A percentile compares a stretch with the other conserved stretches of the same genome.
Conservation (phyloP, 2,113 vertebrate species). For the Ptilorrhoa leucosticta region DNA sequence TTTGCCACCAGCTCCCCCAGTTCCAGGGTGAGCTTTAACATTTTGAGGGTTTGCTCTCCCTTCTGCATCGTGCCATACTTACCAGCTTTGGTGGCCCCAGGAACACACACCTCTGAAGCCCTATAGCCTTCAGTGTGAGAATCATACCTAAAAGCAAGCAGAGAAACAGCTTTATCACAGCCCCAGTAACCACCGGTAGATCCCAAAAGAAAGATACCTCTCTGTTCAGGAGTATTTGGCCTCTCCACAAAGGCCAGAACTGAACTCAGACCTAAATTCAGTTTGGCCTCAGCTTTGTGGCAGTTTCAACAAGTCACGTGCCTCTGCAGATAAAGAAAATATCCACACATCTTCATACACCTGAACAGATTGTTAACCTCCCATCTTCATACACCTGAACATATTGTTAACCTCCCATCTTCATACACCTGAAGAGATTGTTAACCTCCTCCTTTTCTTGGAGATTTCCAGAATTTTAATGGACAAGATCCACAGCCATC, state of each 20-base stretch:
- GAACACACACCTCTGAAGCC: conserved; percentile 85
- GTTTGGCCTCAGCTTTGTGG: neutral
- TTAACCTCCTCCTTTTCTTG: neutral
- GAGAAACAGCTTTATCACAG: neutral
- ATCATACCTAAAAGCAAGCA: conserved; percentile 83
- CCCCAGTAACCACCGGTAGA: accelerated
- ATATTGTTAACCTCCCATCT: too few relatives aligned
- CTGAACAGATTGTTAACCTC: accelerated
- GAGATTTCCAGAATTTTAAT: neutral
- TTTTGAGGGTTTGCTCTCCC: neutral
- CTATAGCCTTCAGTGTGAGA: conserved; percentile 84
- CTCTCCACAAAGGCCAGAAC: neutral
- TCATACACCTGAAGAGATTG: too few relatives aligned
- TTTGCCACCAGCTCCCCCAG: too few relatives aligned
- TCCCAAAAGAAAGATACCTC: neutral
- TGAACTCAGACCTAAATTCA: accelerated
- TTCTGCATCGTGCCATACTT: conserved; percentile 38
- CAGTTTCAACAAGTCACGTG: neutral
- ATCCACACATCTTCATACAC: neutral
- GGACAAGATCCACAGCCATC: accelerated
- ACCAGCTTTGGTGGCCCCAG: conserved; percentile 93
- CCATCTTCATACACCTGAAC: too few relatives aligned
- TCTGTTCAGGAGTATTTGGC: neutral
- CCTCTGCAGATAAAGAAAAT: accelerated
- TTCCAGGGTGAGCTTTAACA: neutral